These are phyloP conservation scores for Spheniscus mendiculus DNA, from an alignment of 2,113 vertebrate species.

Conservation along the genomic window DNA sequence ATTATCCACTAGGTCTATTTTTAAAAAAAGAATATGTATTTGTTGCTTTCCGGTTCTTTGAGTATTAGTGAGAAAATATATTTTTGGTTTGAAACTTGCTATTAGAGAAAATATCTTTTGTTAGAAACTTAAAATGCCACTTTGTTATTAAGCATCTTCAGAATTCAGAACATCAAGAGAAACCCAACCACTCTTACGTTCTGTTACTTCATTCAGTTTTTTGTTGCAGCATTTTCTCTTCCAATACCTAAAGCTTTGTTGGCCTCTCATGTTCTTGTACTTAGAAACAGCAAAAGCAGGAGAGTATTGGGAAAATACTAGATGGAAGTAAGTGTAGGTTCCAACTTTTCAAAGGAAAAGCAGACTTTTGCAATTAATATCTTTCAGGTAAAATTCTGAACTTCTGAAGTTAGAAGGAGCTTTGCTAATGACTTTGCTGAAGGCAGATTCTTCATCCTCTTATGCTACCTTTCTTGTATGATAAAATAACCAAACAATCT, in stretches of 20 bases:
- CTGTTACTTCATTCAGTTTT: background rate
- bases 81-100: background rate
- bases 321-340: background rate
- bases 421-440: background rate
- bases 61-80: background rate
- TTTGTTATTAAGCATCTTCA: background rate
- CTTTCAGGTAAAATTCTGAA: background rate
- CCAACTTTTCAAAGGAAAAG: background rate
- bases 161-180: background rate
- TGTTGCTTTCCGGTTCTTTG: background rate
- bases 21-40: background rate
- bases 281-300: background rate
- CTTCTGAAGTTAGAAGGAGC: background rate
- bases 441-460: background rate
- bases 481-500: background rate
- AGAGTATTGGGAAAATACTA: background rate
- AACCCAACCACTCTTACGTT: background rate
- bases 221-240: background rate
- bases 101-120: background rate
- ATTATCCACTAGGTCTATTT: background rate
- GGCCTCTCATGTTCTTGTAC: background rate
- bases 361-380: background rate
- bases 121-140: background rate
- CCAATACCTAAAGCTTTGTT: background rate
- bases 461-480: background rate